phyloP scores from a whole-genome alignment of 2,888 invertebrate genomes.

The Ormyrus pomaceus region DNA sequence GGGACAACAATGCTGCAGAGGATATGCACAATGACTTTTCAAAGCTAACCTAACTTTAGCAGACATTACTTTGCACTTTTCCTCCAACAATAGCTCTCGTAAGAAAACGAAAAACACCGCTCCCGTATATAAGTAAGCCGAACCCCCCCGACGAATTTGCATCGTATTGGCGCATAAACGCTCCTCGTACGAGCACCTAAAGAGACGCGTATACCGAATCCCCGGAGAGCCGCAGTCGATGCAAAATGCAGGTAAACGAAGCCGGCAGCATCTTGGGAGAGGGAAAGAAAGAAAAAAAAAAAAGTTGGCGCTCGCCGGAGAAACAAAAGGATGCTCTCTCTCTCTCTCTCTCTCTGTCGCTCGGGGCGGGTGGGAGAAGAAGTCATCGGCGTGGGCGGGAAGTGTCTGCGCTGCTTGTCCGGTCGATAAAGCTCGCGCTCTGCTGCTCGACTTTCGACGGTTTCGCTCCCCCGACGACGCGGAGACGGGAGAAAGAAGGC shows the following conservation, averaged over 20 bases:
- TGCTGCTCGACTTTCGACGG: constrained; percentile 48
- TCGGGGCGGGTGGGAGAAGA: constrained; percentile 1
- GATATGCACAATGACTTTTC: too few species aligned
- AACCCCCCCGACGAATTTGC: too few species aligned
- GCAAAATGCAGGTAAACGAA: constrained; percentile 37
- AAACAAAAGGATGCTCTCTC: constrained; percentile 2
- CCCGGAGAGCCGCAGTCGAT: constrained; percentile 20
- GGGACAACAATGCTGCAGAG: too few species aligned
- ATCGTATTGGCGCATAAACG: too few species aligned
- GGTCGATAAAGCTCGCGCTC: constrained; percentile 53
- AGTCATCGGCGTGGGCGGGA: constrained; percentile 45
- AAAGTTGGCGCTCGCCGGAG: background rate
- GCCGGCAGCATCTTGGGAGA: background rate
- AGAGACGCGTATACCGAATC: constrained; percentile 11
- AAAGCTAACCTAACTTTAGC: too few species aligned
- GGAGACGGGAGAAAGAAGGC: too few species aligned
- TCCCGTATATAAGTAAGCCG: too few species aligned
- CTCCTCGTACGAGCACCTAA: background rate
- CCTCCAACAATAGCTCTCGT: too few species aligned
- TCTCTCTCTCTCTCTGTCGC: too few species aligned
- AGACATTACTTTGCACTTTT: too few species aligned
- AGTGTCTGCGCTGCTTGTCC: constrained; percentile 32
- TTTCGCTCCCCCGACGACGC: background rate
- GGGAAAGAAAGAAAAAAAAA: constrained; percentile 1
- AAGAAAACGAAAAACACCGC: too few species aligned